A percentile compares a stretch with the other conserved stretches of the same genome.
Evolutionary conservation across 2,797 vertebrate species (phyloP).

Genomic region (Ataeniobius toweri): DNA sequence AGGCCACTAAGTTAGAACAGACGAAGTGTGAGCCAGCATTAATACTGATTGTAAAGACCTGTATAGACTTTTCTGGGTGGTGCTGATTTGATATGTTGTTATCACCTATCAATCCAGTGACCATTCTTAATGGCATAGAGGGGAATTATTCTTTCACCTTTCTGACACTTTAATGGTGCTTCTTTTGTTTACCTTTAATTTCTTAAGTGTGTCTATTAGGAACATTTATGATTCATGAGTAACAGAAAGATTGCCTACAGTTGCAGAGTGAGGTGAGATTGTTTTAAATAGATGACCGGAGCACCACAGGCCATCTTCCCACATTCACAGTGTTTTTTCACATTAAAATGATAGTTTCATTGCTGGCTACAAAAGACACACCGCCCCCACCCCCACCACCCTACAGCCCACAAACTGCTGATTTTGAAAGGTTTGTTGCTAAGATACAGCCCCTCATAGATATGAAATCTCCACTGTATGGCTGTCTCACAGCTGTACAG

Average conservation of each 20-base stretch:
- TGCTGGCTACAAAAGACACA: slow-evolving; percentile 74
- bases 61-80: slow-evolving; percentile 27
- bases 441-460: slow-evolving; percentile 82
- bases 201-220: slow-evolving; percentile 66
- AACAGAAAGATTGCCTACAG: slow-evolving; percentile 8
- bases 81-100: slow-evolving; percentile 28
- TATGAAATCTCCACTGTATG: slow-evolving; percentile 75
- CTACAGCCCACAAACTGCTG: slow-evolving; percentile 76
- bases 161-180: slow-evolving; percentile 25
- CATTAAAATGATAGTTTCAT: slow-evolving; percentile 78
- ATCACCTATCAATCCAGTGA: slow-evolving; percentile 46
- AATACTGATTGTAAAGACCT: slow-evolving; percentile 63
- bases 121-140: slow-evolving; percentile 53
- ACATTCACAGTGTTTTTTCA: slow-evolving; percentile 43
- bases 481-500: slow-evolving; percentile 67
- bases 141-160: slow-evolving; percentile 26
- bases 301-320: slow-evolving; percentile 30
- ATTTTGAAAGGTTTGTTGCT: slow-evolving; percentile 86
- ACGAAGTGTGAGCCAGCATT: slow-evolving; percentile 44
- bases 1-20: slow-evolving; percentile 35
- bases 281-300: slow-evolving; percentile 33
- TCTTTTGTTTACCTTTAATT: slow-evolving; percentile 41
- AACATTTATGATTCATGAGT: slow-evolving; percentile 60
- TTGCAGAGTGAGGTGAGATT: slow-evolving; percentile 8
- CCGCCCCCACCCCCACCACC: slow-evolving; percentile 48